Percentiles rank a stretch among this genome's conserved stretches.
These are phyloP conservation scores for Anolis carolinensis DNA, from an alignment of 2,113 vertebrate genomes.

Conservation along the genomic window DNA sequence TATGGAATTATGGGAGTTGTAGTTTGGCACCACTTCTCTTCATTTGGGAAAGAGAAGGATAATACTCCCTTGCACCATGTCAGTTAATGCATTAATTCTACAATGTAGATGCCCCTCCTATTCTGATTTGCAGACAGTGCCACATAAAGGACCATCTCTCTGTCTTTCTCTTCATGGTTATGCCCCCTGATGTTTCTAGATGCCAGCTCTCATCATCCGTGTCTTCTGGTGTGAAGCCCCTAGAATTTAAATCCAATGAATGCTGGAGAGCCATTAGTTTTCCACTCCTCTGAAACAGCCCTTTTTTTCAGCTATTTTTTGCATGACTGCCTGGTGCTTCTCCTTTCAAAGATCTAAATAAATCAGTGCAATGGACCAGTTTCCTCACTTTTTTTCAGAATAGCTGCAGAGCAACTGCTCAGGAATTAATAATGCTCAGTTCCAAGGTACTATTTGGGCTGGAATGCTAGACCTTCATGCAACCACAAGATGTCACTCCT, in stretches of 20 bases:
- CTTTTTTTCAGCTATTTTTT: neutral
- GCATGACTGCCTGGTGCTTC: too few species aligned
- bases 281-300: neutral
- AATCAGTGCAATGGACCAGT: neutral
- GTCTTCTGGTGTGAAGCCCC: too few species aligned
- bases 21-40: too few species aligned
- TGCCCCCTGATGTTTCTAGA: neutral
- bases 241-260: neutral
- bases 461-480: neutral
- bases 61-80: too few species aligned
- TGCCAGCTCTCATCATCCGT: neutral
- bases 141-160: too few species aligned
- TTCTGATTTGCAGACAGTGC: too few species aligned
- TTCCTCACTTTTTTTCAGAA: neutral
- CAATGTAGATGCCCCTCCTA: too few species aligned
- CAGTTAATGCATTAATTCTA: too few species aligned
- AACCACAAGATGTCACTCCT: conserved; percentile 14
- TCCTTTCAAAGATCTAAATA: neutral
- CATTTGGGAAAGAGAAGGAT: too few species aligned
- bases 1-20: too few species aligned
- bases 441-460: neutral
- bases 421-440: neutral
- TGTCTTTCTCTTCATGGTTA: too few species aligned
- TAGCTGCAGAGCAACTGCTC: neutral
- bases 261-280: neutral